Base-by-base conservation (phyloP, 2,113 vertebrate species). In the Clarias gariepinus region DNA sequence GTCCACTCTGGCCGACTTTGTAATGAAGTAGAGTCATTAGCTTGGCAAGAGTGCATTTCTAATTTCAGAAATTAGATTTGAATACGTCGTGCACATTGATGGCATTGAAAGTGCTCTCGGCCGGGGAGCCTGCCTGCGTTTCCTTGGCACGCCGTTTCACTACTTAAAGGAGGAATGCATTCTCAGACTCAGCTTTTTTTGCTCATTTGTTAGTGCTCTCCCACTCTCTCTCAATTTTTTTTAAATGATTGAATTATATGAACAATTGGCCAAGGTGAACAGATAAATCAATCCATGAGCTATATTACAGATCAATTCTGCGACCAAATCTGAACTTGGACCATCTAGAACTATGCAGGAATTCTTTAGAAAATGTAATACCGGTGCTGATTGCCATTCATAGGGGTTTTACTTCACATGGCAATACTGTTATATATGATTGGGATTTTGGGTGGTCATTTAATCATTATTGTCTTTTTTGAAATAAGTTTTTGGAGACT, bases 61-160 rank as follows among this genome's bases (percentile, higher is more conserved):
- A 83, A 87, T 87, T 87, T 83, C 81, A 41, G 81, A 87, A 87
- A 87, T 87, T 76, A 66, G 61, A 87, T 87, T 87, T 83, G 73
- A 82, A 87, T 87, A 66, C 61, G 30, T 83, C 78, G 71, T 78
- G 82, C 81, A 83, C 86, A 68, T 87, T 78, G 86, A 63, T 87
- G 81, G 86, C 73, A 87, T 76, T 82, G 79, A 82, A 86, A 86
- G 74, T 76, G 58, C 74, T 66, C 68, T 74, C 52, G 30, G 58
- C 64, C 55, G 68, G 66, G 69, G 64, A 71, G 68, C 15, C 84
- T 55, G 30, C 63, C 36, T 28, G 16, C 63, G 77, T 10, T 76
- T 76, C 47, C 30, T 82, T 87, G 80, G 85, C 79, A 61, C 57
- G 7, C 23, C 10, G 47, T 74, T 18, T 53, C 36, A 76, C 68